Percentiles rank a stretch among this genome's conserved stretches.
Evolutionary conservation across 2,888 invertebrate species (phyloP).

Genomic region (Caenorhabditis imperialis): DNA sequence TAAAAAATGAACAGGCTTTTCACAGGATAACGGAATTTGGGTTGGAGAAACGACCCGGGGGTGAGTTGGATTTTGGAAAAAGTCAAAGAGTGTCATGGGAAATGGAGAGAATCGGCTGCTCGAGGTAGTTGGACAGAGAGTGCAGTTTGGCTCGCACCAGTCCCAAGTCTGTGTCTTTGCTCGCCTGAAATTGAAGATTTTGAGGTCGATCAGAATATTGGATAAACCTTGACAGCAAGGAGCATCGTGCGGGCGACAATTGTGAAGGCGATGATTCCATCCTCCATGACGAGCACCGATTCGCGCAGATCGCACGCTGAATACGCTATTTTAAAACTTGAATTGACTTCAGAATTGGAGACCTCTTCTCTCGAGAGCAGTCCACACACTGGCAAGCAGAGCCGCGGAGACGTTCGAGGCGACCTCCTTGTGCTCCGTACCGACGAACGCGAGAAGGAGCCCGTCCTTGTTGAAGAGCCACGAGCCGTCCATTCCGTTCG

Average conservation of each 20-base stretch:
- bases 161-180: conserved; percentile 54
- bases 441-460: conserved; percentile 65
- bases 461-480: conserved; percentile 66
- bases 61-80: not conserved
- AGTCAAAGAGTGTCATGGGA: conserved; percentile 14
- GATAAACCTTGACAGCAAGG: conserved; percentile 29
- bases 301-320: conserved; percentile 56
- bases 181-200: conserved; percentile 36
- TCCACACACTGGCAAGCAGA: conserved; percentile 64
- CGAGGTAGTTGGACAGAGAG: conserved; percentile 56
- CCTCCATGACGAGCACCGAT: conserved; percentile 56
- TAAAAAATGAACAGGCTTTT: conserved; percentile 16
- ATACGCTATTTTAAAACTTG: conserved; percentile 5
- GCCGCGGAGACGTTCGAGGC: conserved; percentile 60
- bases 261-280: conserved; percentile 50
- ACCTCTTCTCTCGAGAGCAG: conserved; percentile 60
- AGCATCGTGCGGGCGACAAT: conserved; percentile 44
- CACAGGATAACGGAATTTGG: conserved; percentile 1
- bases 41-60: not conserved
- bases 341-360: no score
- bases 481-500: conserved; percentile 59
- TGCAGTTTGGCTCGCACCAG: conserved; percentile 61
- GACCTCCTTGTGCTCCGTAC: conserved; percentile 53
- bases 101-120: conserved; percentile 53
- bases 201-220: not conserved